These are phyloP conservation scores for Pachyseris speciosa DNA, from an alignment of 64 coral and sea anemone species.

Conservation along the genomic window DNA sequence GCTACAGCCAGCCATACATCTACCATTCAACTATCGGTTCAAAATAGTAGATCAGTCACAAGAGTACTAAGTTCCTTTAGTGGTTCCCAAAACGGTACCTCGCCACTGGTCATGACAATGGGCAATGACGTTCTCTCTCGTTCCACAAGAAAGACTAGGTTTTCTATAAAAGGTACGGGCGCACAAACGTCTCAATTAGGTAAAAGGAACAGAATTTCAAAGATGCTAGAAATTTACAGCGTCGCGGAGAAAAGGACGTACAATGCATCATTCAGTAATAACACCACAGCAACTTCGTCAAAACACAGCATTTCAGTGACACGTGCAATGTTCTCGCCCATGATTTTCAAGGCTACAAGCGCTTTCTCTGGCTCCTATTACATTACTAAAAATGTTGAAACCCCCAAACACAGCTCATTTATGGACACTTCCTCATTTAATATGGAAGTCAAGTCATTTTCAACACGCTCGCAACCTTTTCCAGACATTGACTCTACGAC, in stretches of 20 bases:
- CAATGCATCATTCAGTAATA: not conserved
- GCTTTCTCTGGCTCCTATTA: not conserved
- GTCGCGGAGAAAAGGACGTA: not conserved
- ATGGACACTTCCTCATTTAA: not conserved
- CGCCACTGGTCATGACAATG: not conserved
- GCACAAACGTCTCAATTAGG: not conserved
- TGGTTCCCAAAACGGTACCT: not conserved
- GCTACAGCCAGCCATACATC: not conserved
- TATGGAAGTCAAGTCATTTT: not conserved
- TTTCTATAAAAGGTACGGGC: not conserved
- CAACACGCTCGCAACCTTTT: not conserved
- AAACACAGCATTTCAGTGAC: not conserved
- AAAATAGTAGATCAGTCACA: not conserved
- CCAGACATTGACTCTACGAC: not conserved
- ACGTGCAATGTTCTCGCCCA: not conserved
- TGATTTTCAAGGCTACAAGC: not conserved
- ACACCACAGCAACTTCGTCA: not conserved
- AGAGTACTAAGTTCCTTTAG: not conserved
- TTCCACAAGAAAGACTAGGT: not conserved
- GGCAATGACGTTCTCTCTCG: not conserved
- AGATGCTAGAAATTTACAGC: not conserved
- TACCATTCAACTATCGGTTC: not conserved
- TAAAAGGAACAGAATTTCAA: not conserved
- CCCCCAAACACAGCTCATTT: not conserved
- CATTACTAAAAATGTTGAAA: not conserved